Evolutionary conservation across 1,140 invertebrate species (phyloP), one percentile per base, ranked within the genome.

Genomic region (Coenobita brevimanus): DNA sequence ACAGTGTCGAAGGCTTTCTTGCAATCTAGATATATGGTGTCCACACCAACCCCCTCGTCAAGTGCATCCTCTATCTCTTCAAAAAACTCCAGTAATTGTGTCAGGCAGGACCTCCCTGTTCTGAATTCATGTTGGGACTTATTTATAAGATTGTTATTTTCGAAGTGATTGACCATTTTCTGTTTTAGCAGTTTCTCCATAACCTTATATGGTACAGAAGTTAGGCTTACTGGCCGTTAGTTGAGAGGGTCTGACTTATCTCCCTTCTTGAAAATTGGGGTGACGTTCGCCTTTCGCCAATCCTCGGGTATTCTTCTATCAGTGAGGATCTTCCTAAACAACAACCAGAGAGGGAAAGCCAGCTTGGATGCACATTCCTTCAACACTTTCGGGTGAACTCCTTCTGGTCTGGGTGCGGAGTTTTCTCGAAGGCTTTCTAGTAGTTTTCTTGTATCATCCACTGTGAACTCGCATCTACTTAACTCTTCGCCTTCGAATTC

Each of bases 211-310:
- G 73, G 73, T 27, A 76, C 73, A 76, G 73, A 76, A 36, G 73
- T 76, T 3, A 76, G 13, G n/a, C 73, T 76, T 2, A 76, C 73
- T 3, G 73, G 73, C 4, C 73, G 73, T n/a, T 76, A 76, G n/a
- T 76, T 76, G 4, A 41, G 38, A 76, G 73, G n/a, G 33, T 46
- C 24, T 21, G n/a, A 2, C 13, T 24, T 76, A 76, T 76, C 73
- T 3, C 73, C 73, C 57, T 76, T 76, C 73, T 76, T 79, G 69
- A 50, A 50, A 41, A 86, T 79, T 43, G 33, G 17, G 17, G 24
- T 87, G 2, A 21, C 33, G 3, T 50, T n/a, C 24, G 38, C 69
- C 17, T 36, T 46, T 36, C n/a, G 10, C n/a, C 81, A 57, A 27
- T 33, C 50, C 30, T 85, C 21, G 1, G 46, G 33, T 90, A 82